Evolutionary conservation across 2,888 invertebrate species (phyloP), one percentile per base, ranked within the genome.

Genomic region (Scaptomyza reducta): DNA sequence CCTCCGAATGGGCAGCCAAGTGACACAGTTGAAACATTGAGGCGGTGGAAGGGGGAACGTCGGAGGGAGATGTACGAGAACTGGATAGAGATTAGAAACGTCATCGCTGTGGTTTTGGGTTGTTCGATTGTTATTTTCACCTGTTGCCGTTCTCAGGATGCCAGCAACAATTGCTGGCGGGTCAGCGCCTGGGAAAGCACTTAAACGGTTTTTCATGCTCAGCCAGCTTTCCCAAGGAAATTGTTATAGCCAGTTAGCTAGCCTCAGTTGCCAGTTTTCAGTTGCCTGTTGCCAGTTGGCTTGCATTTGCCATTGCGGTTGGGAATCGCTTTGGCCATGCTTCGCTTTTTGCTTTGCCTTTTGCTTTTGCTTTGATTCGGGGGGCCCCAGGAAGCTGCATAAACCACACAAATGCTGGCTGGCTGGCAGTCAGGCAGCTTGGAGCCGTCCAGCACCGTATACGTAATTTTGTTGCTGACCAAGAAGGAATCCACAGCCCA

Each of bases 131-230:
- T 60, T 61, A 58, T 66, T 72, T 77, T 79, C 81, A 85, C 86
- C 81, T 47, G 67, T 42, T 56, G 66, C 68, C 56, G 83, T 86
- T 82, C 82, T 83, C 82, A 82, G 82, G 82, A 82, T 76, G 73
- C 72, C 70, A 60, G 45, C 70, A 61, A 70, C 73, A 76, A 77
- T 76, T 70, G 74, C 45, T 65, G 60, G 63, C 71, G 55, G 68
- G 68, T 63, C 74, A 76, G 76, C 74, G 86, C 79, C 86, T 89
- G 86, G 87, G 83, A 87, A 83, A 83, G 81, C 87, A 80, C 84
- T 81, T 86, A 86, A 81, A 87, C 79, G 77, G 77, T 62, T 83
- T 74, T 86, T 80, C 84, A 83, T 83, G 83, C 74, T 44, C 41
- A 59, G 70, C 67, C 69, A 80, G 82, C 83, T 87, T 84, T 80